Percentiles rank a stretch among this genome's conserved stretches.
Evolutionary conservation across 2,113 vertebrate genomes (phyloP).

Genomic region (Forbesichthys agassizii): DNA sequence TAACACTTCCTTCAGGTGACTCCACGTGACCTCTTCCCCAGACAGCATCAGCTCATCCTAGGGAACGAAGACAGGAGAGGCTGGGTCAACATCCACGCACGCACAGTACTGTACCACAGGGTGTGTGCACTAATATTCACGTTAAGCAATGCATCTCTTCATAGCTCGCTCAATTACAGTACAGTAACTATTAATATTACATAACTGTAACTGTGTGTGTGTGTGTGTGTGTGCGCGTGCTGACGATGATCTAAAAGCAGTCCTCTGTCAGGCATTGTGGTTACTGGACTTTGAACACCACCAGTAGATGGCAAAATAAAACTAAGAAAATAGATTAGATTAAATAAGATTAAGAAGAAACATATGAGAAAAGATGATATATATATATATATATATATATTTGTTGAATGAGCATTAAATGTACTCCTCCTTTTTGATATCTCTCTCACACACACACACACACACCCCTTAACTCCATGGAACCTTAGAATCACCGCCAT

Average conservation of each 20-base stretch:
- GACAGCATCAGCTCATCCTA: conserved; percentile 64
- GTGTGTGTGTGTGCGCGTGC: conserved; percentile 2
- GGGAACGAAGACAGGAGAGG: conserved; percentile 1
- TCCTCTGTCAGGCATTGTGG: no score
- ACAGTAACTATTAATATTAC: neutral
- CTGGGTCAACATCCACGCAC: neutral
- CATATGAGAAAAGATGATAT: neutral
- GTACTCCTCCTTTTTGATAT: no score
- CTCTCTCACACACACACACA: no score
- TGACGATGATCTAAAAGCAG: no score
- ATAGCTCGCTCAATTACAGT: neutral
- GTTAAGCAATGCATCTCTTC: neutral
- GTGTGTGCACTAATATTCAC: neutral
- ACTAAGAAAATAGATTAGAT: neutral
- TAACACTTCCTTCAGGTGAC: conserved; percentile 47
- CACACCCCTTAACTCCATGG: no score
- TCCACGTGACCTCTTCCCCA: conserved; percentile 40
- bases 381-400: neutral
- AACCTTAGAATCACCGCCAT: no score
- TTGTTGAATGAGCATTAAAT: no score
- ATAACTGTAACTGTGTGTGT: neutral
- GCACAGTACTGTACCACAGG: neutral
- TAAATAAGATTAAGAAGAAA: conserved; percentile 3
- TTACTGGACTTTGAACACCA: no score
- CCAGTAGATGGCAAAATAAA: no score